Evolutionary conservation across 2,797 vertebrate species (phyloP).

Genomic region (Tangara arthus): DNA sequence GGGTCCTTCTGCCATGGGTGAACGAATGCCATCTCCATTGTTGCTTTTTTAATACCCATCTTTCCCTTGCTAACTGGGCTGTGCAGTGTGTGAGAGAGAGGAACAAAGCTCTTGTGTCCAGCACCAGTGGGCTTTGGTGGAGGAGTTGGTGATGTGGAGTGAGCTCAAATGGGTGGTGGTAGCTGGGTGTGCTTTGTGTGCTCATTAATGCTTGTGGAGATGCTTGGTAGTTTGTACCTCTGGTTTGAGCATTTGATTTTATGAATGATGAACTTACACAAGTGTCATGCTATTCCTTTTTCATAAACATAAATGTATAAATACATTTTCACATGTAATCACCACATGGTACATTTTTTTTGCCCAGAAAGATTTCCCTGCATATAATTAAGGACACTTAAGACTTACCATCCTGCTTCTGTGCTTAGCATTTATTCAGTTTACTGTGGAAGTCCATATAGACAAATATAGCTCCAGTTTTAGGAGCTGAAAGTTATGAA

Average conservation of each 20-base stretch:
- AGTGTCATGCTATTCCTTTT: not conserved
- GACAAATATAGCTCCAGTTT: not conserved
- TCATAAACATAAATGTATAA: not conserved
- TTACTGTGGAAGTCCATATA: not conserved
- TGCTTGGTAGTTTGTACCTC: not conserved
- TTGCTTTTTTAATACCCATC: conserved; percentile 49
- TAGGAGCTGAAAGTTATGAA: not conserved
- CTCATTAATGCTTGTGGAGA: not conserved
- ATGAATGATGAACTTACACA: not conserved
- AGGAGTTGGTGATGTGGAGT: not conserved
- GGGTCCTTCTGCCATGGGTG: conserved; percentile 51
- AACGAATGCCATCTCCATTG: conserved; percentile 56
- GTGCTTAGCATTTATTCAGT: not conserved
- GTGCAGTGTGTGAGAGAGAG: not conserved
- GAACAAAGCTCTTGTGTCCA: not conserved
- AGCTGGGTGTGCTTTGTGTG: conserved; percentile 11
- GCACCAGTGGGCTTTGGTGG: not conserved
- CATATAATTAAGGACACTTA: not conserved
- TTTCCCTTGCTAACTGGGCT: conserved; percentile 39
- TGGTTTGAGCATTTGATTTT: not conserved
- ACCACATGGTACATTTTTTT: not conserved
- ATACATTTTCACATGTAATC: not conserved
- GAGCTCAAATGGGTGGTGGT: conserved; percentile 37
- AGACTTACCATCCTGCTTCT: not conserved
- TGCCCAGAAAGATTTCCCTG: not conserved